A percentile compares a stretch with the other conserved stretches of the same genome.
Conservation (phyloP, 92 coral and sea anemone species). For the Anthopleura xanthogrammica region DNA sequence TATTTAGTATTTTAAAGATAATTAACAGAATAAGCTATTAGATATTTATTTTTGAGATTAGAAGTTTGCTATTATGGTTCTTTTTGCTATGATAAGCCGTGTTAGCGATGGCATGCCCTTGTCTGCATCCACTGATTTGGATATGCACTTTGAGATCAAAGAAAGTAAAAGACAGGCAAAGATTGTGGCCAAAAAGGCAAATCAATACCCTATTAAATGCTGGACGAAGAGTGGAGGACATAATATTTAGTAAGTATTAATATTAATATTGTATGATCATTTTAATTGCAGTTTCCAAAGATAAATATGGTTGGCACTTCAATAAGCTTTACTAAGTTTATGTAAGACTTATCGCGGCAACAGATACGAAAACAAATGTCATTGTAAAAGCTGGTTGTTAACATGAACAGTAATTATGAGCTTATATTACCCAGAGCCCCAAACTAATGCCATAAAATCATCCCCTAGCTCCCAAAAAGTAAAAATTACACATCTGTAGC, state of each 20-base stretch:
- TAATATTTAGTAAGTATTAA: slow-evolving; percentile 75
- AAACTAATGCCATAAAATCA: too few relatives aligned
- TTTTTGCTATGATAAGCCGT: slow-evolving; percentile 93
- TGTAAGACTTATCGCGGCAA: neutral
- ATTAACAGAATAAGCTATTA: neutral
- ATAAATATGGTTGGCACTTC: neutral
- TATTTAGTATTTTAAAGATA: neutral
- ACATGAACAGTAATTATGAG: too few relatives aligned
- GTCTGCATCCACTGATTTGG: slow-evolving; percentile 94
- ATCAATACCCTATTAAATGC: slow-evolving; percentile 89
- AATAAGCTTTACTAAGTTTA: too few relatives aligned
- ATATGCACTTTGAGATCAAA: slow-evolving; percentile 93
- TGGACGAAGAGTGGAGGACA: slow-evolving; percentile 80
- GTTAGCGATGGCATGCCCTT: slow-evolving; percentile 91
- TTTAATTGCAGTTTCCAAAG: neutral
- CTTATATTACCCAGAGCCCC: too few relatives aligned
- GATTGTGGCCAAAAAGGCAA: slow-evolving; percentile 79
- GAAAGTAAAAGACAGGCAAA: slow-evolving; percentile 91
- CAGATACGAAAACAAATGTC: too few relatives aligned
- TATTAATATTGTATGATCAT: neutral
- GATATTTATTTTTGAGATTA: neutral
- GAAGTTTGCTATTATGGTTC: slow-evolving; percentile 53
- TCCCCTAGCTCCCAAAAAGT: too few relatives aligned
- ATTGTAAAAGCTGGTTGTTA: too few relatives aligned
- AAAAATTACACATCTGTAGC: too few relatives aligned